Conservation (phyloP, 2,797 vertebrate species). For the Erethizon dorsatum region DNA sequence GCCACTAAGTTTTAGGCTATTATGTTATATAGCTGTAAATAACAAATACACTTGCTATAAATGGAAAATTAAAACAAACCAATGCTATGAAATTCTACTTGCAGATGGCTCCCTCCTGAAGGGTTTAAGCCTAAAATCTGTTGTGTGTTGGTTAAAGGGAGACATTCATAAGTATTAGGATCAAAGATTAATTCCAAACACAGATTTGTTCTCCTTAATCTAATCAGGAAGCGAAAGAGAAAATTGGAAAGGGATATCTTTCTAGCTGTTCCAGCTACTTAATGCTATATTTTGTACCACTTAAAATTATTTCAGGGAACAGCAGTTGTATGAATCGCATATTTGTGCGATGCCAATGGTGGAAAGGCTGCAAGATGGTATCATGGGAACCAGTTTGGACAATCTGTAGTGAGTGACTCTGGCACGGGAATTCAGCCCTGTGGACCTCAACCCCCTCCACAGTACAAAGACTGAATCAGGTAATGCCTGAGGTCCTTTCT, state of each 20-base stretch:
- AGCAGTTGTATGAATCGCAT: not conserved
- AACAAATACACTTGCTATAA: not conserved
- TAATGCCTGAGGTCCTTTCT: not conserved
- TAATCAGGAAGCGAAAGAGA: not conserved
- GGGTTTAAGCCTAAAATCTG: not conserved
- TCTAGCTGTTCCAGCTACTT: not conserved
- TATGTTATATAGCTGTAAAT: not conserved
- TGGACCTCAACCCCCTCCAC: not conserved
- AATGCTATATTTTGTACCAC: not conserved
- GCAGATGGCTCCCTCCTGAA: not conserved
- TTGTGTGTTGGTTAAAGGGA: not conserved
- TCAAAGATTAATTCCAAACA: not conserved
- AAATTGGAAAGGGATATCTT: not conserved
- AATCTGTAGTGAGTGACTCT: not conserved
- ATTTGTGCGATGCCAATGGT: not conserved
- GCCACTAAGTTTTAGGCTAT: not conserved
- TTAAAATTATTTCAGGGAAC: constrained; percentile 14
- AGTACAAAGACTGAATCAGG: not conserved
- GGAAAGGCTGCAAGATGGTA: not conserved
- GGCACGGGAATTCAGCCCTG: not conserved
- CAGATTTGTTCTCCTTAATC: not conserved
- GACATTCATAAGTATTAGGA: not conserved
- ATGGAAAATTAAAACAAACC: constrained; percentile 41
- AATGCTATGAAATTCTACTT: not conserved
- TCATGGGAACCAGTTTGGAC: not conserved